Conservation (phyloP, 2,888 invertebrate genomes). For the Meta bourneti region DNA sequence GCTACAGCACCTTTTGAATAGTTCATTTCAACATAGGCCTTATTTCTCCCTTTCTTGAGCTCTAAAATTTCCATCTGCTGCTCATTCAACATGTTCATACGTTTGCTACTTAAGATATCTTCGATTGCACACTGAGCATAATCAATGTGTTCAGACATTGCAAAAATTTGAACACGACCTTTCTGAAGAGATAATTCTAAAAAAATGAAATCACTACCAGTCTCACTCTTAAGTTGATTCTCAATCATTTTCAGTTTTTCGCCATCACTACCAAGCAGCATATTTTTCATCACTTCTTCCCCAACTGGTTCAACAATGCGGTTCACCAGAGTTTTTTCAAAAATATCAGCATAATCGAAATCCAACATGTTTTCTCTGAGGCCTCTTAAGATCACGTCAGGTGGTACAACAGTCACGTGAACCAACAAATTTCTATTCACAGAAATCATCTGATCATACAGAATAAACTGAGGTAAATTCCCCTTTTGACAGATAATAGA, state of each 20-base stretch:
- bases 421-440: constrained; percentile 17
- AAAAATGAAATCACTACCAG: constrained; percentile 43
- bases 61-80: constrained; percentile 24
- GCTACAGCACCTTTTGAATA: constrained; percentile 61
- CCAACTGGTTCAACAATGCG: constrained; percentile 57
- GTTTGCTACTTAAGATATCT: constrained; percentile 45
- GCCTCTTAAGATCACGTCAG: constrained; percentile 22
- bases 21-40: constrained; percentile 39
- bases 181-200: constrained; percentile 58
- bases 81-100: constrained; percentile 39
- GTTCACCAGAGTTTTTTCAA: constrained; percentile 26
- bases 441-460: constrained; percentile 52
- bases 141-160: constrained; percentile 41
- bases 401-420: constrained; percentile 48
- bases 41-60: constrained; percentile 38
- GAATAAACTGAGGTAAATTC: constrained; percentile 56
- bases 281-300: constrained; percentile 60
- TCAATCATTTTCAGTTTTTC: constrained; percentile 47
- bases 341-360: constrained; percentile 50
- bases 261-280: constrained; percentile 32
- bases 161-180: constrained; percentile 57
- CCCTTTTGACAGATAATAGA: constrained; percentile 46
- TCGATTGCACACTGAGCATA: constrained; percentile 25
- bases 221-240: constrained; percentile 47
- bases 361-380: constrained; percentile 6